Conservation (phyloP, 2,888 invertebrate genomes). For the Byasa hedistus region DNA sequence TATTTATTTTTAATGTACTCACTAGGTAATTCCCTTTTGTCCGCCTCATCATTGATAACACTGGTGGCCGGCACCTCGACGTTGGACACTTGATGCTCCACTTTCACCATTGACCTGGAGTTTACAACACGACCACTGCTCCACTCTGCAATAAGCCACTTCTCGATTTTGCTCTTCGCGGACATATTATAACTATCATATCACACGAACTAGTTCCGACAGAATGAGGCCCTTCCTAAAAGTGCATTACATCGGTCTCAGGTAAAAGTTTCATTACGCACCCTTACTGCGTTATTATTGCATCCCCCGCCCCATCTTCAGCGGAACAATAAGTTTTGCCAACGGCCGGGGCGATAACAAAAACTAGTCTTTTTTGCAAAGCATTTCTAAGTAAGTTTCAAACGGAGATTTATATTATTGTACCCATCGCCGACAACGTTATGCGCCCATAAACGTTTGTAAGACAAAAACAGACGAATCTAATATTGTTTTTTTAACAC, state of each 20-base stretch:
- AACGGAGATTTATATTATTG: conserved; percentile 41
- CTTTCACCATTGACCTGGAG: conserved; percentile 29
- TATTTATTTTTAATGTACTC: conserved; percentile 1
- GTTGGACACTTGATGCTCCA: conserved; percentile 37
- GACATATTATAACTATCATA: conserved; percentile 33
- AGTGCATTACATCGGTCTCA: conserved; percentile 43
- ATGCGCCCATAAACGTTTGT: not conserved
- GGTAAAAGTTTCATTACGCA: conserved; percentile 72
- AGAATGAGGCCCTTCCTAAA: conserved; percentile 26
- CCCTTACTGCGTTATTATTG: conserved; percentile 65
- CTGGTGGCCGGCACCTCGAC: conserved; percentile 45
- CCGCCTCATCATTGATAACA: conserved; percentile 37
- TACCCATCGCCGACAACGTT: not conserved
- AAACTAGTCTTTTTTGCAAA: conserved; percentile 70
- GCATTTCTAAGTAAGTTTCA: conserved; percentile 62
- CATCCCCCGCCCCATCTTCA: conserved; percentile 53
- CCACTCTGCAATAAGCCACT: conserved; percentile 63
- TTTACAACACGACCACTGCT: conserved; percentile 35
- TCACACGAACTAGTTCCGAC: conserved; percentile 26
- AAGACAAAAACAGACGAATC: conserved; percentile 2
- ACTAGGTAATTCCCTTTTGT: conserved; percentile 6
- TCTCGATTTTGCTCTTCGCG: conserved; percentile 47
- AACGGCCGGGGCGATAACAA: conserved; percentile 54
- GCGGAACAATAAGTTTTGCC: conserved; percentile 66
- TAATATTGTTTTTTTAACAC: too few species aligned